Evolutionary conservation across 2,113 vertebrate species (phyloP).

Genomic region (Catharus fuscescens): DNA sequence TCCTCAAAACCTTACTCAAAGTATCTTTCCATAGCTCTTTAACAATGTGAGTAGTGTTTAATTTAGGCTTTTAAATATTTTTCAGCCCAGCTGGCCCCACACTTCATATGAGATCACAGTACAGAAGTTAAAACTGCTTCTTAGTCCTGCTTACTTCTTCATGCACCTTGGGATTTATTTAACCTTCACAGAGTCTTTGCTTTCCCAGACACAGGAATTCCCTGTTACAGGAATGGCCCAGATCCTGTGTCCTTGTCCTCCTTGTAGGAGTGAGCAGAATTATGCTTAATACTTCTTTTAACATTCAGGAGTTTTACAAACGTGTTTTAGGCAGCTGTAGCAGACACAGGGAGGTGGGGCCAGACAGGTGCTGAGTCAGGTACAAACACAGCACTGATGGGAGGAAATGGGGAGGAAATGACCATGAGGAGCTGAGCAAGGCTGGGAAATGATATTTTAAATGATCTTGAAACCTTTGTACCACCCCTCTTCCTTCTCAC

Average conservation of each 20-base stretch:
- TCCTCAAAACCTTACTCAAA: background rate
- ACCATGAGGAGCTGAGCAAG: background rate
- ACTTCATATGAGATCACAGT: background rate
- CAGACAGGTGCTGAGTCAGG: background rate
- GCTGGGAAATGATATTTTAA: background rate
- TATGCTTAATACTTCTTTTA: background rate
- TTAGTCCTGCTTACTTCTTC: background rate
- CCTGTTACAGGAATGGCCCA: background rate
- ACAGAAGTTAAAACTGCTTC: background rate
- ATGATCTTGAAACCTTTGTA: background rate
- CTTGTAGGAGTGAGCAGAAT: background rate
- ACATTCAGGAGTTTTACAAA: background rate
- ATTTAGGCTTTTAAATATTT: background rate
- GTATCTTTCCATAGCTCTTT: background rate
- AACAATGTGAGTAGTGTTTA: background rate
- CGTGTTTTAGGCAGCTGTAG: background rate
- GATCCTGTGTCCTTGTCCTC: background rate
- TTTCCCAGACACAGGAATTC: background rate
- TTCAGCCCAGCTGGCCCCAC: background rate
- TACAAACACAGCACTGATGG: background rate
- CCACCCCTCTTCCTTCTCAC: background rate
- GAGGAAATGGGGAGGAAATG: background rate
- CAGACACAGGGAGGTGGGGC: background rate
- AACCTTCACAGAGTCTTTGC: background rate
- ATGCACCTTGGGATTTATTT: background rate